Evolutionary conservation across 2,797 vertebrate species (phyloP).

Genomic region (Varecia variegata): DNA sequence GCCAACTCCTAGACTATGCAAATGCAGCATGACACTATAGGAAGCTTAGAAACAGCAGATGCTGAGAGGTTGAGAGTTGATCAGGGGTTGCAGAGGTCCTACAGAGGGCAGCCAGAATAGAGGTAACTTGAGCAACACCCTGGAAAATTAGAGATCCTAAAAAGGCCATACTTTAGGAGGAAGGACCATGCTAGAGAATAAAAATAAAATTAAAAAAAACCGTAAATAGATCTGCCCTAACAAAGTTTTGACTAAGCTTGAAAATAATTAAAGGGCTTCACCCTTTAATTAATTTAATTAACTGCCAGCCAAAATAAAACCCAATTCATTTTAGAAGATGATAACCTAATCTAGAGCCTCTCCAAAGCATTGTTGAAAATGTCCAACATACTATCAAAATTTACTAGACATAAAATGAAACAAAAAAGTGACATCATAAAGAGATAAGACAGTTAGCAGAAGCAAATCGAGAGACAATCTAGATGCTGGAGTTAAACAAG

Average conservation of each 20-base stretch:
- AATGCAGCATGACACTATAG: background rate
- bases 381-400: background rate
- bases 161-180: background rate
- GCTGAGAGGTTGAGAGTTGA: background rate
- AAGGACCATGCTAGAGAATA: background rate
- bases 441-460: background rate
- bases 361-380: background rate
- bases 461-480: background rate
- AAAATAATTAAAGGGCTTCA: background rate
- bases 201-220: background rate
- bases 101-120: background rate
- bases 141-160: background rate
- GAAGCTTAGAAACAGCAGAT: background rate
- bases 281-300: background rate
- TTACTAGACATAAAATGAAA: slow-evolving; percentile 31
- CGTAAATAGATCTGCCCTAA: background rate
- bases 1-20: background rate
- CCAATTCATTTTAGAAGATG: background rate
- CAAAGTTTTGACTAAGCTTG: background rate
- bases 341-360: background rate
- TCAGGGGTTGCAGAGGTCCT: background rate
- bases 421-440: background rate
- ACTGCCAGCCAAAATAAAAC: background rate
- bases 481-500: background rate
- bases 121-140: background rate